phyloP scores from a whole-genome alignment of 2,888 invertebrate species.

The Cerastis rubricosa region DNA sequence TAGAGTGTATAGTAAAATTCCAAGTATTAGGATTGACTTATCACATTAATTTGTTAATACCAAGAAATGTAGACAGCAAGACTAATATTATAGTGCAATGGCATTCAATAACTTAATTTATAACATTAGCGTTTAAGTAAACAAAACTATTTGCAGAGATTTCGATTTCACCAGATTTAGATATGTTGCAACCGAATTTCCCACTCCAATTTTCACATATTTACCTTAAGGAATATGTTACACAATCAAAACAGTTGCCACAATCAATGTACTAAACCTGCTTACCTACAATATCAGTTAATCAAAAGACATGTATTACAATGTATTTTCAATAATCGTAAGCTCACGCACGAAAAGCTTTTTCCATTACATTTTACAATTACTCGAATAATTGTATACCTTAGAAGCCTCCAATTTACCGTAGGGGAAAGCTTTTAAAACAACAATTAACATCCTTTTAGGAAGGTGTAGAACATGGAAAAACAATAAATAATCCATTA shows the following conservation, averaged over 20 bases:
- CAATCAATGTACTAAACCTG: background rate
- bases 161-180: background rate
- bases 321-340: background rate
- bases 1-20: slow-evolving; percentile 7
- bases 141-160: slow-evolving; percentile 35
- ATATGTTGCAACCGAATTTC: background rate
- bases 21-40: slow-evolving; percentile 19
- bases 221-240: slow-evolving; percentile 9
- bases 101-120: background rate
- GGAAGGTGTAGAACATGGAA: background rate
- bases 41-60: slow-evolving; percentile 13
- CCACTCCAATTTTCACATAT: background rate
- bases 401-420: background rate
- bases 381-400: background rate
- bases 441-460: slow-evolving; percentile 4
- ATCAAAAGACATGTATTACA: background rate
- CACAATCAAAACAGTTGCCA: slow-evolving; percentile 15
- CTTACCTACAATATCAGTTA: background rate
- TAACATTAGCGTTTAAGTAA: slow-evolving; percentile 24
- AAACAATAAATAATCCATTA: slow-evolving; percentile 1
- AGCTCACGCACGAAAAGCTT: background rate
- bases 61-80: slow-evolving; percentile 25
- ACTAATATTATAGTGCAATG: slow-evolving; percentile 4
- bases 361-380: slow-evolving; percentile 5
- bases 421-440: background rate